phyloP scores from a whole-genome alignment of 2,888 invertebrate genomes.

The Metellina segmentata region DNA sequence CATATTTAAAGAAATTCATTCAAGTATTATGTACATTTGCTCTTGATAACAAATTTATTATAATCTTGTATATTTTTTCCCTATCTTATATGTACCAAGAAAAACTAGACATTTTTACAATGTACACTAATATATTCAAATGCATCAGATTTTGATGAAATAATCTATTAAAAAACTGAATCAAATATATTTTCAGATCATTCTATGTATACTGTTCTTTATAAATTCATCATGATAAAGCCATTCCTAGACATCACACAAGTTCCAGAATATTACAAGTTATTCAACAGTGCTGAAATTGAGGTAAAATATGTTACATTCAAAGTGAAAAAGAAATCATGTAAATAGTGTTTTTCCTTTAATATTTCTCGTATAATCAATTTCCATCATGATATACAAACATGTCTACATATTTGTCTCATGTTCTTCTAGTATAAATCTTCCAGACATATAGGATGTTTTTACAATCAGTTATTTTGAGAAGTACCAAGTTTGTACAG shows the following conservation, averaged over 20 bases:
- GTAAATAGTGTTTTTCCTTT: neutral
- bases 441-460: neutral
- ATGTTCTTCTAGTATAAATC: neutral
- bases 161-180: too few species aligned
- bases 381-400: neutral
- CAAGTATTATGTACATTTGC: too few species aligned
- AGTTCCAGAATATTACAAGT: constrained; percentile 93
- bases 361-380: neutral
- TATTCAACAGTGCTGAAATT: constrained; percentile 90
- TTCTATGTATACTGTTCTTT: constrained; percentile 89
- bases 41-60: too few species aligned
- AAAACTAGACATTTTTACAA: too few species aligned
- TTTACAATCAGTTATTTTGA: neutral
- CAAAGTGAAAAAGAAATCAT: neutral
- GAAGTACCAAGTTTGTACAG: too few species aligned
- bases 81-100: too few species aligned
- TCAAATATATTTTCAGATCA: constrained; percentile 82
- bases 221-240: constrained; percentile 89
- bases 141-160: too few species aligned
- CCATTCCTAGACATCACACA: constrained; percentile 87
- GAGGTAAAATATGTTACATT: constrained; percentile 78
- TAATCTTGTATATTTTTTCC: too few species aligned
- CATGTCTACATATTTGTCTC: neutral
- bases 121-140: too few species aligned
- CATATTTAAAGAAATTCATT: too few species aligned